Conservation (phyloP, 2,888 invertebrate genomes). For the Julus scandinavius region DNA sequence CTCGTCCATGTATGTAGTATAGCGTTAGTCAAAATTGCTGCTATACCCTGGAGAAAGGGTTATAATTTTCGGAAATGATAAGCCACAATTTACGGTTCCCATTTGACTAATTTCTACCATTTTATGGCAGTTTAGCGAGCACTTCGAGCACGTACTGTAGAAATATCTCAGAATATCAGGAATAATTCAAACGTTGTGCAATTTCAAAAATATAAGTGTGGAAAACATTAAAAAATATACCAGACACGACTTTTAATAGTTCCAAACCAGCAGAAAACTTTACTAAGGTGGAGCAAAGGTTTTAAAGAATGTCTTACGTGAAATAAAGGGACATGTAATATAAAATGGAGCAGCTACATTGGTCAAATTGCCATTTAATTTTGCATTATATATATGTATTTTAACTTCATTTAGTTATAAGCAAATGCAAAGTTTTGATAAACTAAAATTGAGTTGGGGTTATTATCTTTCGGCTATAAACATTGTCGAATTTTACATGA, state of each 20-base stretch:
- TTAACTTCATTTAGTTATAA: too few species aligned
- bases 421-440: too few species aligned
- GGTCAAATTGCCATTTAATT: too few species aligned
- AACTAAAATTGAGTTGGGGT: too few species aligned
- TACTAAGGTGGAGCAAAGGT: too few species aligned
- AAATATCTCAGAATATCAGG: not conserved
- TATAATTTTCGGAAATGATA: slow-evolving; percentile 24
- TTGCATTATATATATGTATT: too few species aligned
- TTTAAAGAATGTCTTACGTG: too few species aligned
- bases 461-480: too few species aligned
- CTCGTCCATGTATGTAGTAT: not conserved
- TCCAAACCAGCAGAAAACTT: not conserved
- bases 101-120: slow-evolving; percentile 24
- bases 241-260: not conserved
- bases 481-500: too few species aligned
- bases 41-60: slow-evolving; percentile 5
- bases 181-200: not conserved
- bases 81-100: slow-evolving; percentile 18
- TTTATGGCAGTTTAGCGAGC: slow-evolving; percentile 21
- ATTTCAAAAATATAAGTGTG: not conserved
- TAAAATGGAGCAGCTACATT: too few species aligned
- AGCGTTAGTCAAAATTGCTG: not conserved
- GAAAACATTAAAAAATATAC: too few species aligned
- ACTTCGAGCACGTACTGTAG: not conserved
- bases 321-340: too few species aligned